A percentile compares a stretch with the other conserved stretches of the same genome.
phyloP scores from a whole-genome alignment of 2,113 vertebrate species.

The Phyllopteryx taeniolatus region DNA sequence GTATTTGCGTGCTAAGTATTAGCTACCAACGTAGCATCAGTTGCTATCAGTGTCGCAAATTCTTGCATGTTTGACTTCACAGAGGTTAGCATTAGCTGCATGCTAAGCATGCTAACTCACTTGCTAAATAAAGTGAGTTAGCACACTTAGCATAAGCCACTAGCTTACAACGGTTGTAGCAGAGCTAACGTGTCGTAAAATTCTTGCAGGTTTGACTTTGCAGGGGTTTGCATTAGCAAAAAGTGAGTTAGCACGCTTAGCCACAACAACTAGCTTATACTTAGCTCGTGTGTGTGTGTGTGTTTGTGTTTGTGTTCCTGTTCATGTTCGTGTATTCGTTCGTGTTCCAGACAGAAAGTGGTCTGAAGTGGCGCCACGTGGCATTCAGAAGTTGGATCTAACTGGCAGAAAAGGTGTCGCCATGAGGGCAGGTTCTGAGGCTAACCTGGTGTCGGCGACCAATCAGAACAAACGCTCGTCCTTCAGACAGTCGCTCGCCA shows the following conservation, averaged over 20 bases:
- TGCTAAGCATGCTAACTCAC: no score
- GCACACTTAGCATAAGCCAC: no score
- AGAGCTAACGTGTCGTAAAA: no score
- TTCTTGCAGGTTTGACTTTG: no score
- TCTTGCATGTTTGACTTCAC: no score
- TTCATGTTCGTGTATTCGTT: neutral
- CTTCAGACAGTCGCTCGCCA: conserved; percentile 72
- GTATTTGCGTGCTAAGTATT: neutral
- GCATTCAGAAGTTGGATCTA: conserved; percentile 75
- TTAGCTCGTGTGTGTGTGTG: neutral
- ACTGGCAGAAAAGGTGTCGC: conserved; percentile 49
- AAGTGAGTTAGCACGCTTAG: neutral
- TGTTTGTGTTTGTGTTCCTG: neutral
- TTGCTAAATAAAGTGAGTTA: no score
- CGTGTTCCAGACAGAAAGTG: conserved; percentile 56
- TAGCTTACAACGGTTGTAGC: no score
- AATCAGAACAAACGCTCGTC: conserved; percentile 71
- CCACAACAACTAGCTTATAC: no score
- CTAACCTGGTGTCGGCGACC: conserved; percentile 68
- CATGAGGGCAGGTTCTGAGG: conserved; percentile 77
- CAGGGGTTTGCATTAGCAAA: neutral
- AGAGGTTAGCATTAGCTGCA: no score
- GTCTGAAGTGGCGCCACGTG: conserved; percentile 54
- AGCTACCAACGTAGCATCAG: neutral
- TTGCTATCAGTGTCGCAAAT: neutral